These are phyloP conservation scores for Gymnorhina tibicen DNA, from an alignment of 2,113 vertebrate species.

Conservation along the genomic window DNA sequence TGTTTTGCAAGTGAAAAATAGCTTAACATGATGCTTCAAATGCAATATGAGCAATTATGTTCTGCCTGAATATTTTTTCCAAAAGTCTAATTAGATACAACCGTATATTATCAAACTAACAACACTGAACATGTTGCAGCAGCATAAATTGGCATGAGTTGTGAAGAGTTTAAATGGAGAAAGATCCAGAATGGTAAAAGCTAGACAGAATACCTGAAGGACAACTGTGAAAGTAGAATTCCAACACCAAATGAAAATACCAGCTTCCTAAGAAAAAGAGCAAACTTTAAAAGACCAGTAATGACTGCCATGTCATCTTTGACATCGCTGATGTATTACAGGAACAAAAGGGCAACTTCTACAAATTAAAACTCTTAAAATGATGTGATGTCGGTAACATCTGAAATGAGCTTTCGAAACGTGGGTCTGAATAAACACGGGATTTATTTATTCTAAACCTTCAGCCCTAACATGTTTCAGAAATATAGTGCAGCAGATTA, in stretches of 20 bases:
- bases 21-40: not conserved
- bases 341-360: slow-evolving; percentile 27
- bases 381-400: not conserved
- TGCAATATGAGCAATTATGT: not conserved
- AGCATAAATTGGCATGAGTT: not conserved
- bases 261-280: not conserved
- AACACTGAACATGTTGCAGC: not conserved
- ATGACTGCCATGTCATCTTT: not conserved
- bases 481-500: not conserved
- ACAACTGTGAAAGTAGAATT: not conserved
- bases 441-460: slow-evolving; percentile 10
- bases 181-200: not conserved
- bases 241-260: not conserved
- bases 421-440: not conserved
- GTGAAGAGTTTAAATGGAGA: not conserved
- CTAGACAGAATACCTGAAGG: not conserved
- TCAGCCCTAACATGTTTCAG: not conserved
- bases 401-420: not conserved
- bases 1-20: not conserved
- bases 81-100: not conserved
- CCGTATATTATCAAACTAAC: not conserved
- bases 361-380: slow-evolving; percentile 42
- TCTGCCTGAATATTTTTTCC: not conserved
- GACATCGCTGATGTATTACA: not conserved
- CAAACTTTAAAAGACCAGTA: not conserved